Conservation (phyloP, 2,888 invertebrate species). For the Drosophila setosimentum region DNA sequence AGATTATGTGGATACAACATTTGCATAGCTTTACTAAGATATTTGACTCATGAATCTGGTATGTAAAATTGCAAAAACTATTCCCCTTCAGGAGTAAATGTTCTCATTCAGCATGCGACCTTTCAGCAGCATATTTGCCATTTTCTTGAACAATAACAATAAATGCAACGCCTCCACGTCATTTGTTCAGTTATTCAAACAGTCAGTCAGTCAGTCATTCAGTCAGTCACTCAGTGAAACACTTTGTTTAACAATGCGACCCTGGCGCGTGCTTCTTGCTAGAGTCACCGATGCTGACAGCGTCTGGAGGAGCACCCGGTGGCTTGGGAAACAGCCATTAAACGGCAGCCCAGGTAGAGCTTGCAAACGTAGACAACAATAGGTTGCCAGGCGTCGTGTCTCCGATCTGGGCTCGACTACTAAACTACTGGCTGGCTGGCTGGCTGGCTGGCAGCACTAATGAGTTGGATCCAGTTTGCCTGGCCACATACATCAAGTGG, state of each 20-base stretch:
- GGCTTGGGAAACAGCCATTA: conserved; percentile 29
- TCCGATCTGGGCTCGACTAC: conserved; percentile 21
- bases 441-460: conserved; percentile 25
- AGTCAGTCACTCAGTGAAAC: conserved; percentile 37
- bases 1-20: not conserved
- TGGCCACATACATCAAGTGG: conserved; percentile 44
- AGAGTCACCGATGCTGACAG: conserved; percentile 50
- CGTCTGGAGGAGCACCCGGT: conserved; percentile 44
- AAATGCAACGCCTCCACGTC: conserved; percentile 53
- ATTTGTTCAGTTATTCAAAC: conserved; percentile 39
- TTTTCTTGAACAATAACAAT: conserved; percentile 61
- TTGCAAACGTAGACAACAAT: conserved; percentile 60
- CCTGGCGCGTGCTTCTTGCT: conserved; percentile 71
- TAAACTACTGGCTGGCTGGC: too few species aligned
- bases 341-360: conserved; percentile 67
- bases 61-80: not conserved
- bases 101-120: conserved; percentile 54
- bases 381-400: conserved; percentile 28
- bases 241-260: conserved; percentile 50
- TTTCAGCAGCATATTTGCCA: conserved; percentile 37
- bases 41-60: not conserved
- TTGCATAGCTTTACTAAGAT: not conserved
- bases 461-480: conserved; percentile 37
- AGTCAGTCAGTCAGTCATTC: conserved; percentile 56
- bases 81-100: not conserved